Evolutionary conservation across 2,888 invertebrate genomes (phyloP).

Genomic region (Andrena chrysosceles): DNA sequence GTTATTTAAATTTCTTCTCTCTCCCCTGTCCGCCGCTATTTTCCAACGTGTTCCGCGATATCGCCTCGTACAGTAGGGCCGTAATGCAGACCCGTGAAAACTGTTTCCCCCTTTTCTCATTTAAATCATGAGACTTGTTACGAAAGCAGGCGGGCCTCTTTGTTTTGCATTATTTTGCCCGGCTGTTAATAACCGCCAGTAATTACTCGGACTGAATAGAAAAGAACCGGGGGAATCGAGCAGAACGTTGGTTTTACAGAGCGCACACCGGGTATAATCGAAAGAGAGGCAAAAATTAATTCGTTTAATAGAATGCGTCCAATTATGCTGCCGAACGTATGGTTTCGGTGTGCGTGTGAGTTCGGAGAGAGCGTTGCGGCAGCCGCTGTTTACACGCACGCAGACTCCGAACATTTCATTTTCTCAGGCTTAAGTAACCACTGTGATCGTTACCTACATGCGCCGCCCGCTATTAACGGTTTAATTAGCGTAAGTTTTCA

Average conservation of each 20-base stretch:
- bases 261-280: slow-evolving; percentile 16
- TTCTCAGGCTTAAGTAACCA: slow-evolving; percentile 83
- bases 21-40: slow-evolving; percentile 40
- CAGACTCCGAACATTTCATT: slow-evolving; percentile 80
- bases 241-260: slow-evolving; percentile 30
- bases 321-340: slow-evolving; percentile 44
- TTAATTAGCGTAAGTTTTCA: slow-evolving; percentile 85
- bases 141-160: slow-evolving; percentile 40
- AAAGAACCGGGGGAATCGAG: slow-evolving; percentile 32
- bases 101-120: slow-evolving; percentile 21
- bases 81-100: slow-evolving; percentile 9
- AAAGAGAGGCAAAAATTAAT: slow-evolving; percentile 39
- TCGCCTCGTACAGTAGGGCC: slow-evolving; percentile 51
- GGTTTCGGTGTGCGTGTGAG: not conserved
- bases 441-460: slow-evolving; percentile 79
- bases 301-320: slow-evolving; percentile 50
- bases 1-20: slow-evolving; percentile 78
- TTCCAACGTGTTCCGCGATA: slow-evolving; percentile 56
- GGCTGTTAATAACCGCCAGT: slow-evolving; percentile 64
- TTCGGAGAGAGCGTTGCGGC: not conserved
- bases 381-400: slow-evolving; percentile 73
- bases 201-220: slow-evolving; percentile 46
- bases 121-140: slow-evolving; percentile 44
- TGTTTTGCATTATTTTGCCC: slow-evolving; percentile 48
- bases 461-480: slow-evolving; percentile 83